phyloP scores from a whole-genome alignment of 1,140 invertebrate species.

The Dolichoris vasculosae region DNA sequence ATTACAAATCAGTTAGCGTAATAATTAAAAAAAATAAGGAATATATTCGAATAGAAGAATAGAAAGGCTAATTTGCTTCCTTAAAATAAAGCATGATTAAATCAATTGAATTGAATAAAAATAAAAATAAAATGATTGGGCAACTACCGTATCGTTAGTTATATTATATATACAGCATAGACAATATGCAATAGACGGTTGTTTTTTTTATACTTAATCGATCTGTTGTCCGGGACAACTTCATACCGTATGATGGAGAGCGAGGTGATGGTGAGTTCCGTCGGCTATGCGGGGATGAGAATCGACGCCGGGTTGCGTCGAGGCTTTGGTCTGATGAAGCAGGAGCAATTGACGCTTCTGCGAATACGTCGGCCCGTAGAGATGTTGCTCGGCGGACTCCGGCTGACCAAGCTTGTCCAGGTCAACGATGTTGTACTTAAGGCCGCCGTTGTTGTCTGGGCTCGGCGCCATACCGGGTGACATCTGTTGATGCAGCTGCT shows the following conservation, averaged over 20 bases:
- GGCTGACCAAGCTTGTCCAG: constrained; percentile 58
- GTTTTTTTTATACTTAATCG: background rate
- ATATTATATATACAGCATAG: too few relatives aligned
- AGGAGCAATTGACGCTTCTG: constrained; percentile 51
- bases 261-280: constrained; percentile 17
- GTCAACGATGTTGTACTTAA: constrained; percentile 67
- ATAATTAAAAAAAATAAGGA: too few relatives aligned
- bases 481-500: constrained; percentile 65
- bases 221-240: background rate
- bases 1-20: too few relatives aligned
- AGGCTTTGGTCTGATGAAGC: constrained; percentile 47
- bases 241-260: constrained; percentile 42
- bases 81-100: too few relatives aligned
- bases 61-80: too few relatives aligned
- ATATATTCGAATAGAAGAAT: too few relatives aligned
- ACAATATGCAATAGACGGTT: too few relatives aligned
- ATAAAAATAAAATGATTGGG: too few relatives aligned
- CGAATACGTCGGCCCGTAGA: constrained; percentile 36
- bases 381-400: background rate
- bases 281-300: constrained; percentile 1
- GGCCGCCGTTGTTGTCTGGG: constrained; percentile 53
- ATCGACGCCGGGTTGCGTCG: constrained; percentile 53
- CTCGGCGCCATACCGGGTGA: constrained; percentile 56
- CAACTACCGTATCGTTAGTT: too few relatives aligned
- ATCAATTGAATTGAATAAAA: too few relatives aligned